Base-by-base conservation (phyloP, 2,888 invertebrate species). In the Patella caerulea region DNA sequence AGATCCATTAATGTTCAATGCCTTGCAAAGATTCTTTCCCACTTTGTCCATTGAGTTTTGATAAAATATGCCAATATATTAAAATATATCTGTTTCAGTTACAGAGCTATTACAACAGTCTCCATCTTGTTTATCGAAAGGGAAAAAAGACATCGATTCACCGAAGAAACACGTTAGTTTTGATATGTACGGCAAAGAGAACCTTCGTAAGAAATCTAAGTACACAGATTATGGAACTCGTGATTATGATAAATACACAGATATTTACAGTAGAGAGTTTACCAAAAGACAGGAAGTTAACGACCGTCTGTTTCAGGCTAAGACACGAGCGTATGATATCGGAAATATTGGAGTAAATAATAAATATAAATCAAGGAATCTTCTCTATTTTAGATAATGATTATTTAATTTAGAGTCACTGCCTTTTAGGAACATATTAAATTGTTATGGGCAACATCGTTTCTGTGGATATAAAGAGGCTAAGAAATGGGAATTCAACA, bases 131-230 rank as follows among this genome's bases (percentile, higher is more conserved):
- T 75, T 89, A 17, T 84, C 86, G 9, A 86, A 85, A 78, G 85
- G 82, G 19, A 84, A 81, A n/a, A 83, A 83, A 71, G 87, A 86
- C 24, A 79, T 82, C 29, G 88, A 88, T 29, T 85, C 88, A 55
- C 88, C 88, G 17, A 89, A 89, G 81, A 89, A 89, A 78, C 86
- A 87, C 76, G 89, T 89, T 14, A 85, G 88, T 11, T 89, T 89
- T 80, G 86, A 88, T 70, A 84, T 86, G 83, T 86, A 86, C 71
- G 87, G 88, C 71, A 87, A 90, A 72, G 87, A 89, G 83, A 89
- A 89, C 75, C 82, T 85, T 52, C 83, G 87, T 52, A 82, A 83
- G 59, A 83, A 84, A 70, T 81, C 83, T 56, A 79, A 82, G 34
- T 79, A 80, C 72, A 73, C 82, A 11, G 86, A 86, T 70, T 81